phyloP scores from a whole-genome alignment of 2,113 vertebrate genomes.

The Agapornis roseicollis region DNA sequence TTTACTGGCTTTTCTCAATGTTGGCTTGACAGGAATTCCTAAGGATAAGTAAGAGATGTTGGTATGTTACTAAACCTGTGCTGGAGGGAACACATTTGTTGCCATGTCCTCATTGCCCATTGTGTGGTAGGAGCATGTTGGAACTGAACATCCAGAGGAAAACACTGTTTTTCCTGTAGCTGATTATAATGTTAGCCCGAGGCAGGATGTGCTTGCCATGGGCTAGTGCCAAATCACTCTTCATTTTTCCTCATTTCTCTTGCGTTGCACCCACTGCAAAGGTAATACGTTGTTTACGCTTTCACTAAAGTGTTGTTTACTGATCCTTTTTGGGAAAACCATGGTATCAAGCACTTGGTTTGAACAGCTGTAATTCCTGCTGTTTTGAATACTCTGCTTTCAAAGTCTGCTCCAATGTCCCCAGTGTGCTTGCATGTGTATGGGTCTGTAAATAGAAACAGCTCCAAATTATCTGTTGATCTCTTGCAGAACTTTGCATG shows the following conservation, averaged over 20 bases:
- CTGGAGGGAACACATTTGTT: too few species aligned
- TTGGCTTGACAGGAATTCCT: fast-evolving
- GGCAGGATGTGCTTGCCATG: fast-evolving
- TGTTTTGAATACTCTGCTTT: background rate
- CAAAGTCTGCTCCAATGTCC: background rate
- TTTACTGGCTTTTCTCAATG: background rate
- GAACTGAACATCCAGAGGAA: background rate
- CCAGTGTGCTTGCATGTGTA: too few species aligned
- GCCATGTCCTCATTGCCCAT: fast-evolving
- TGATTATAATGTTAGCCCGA: fast-evolving
- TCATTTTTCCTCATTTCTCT: background rate
- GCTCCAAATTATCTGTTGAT: background rate
- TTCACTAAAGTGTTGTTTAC: background rate
- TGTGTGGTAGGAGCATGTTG: fast-evolving
- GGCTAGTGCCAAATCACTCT: background rate
- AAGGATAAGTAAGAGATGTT: fast-evolving
- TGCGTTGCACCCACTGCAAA: fast-evolving
- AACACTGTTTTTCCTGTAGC: background rate
- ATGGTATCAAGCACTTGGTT: background rate
- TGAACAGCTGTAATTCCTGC: background rate
- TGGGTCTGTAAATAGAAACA: background rate
- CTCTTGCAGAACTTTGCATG: background rate
- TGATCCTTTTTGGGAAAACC: background rate
- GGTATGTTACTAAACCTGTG: background rate
- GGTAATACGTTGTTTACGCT: background rate